Percentiles rank a stretch among this genome's conserved stretches.
These are phyloP conservation scores for Eunapius fragilis DNA, from an alignment of 37 sponge, comb jelly and placozoan species.

Conservation along the genomic window DNA sequence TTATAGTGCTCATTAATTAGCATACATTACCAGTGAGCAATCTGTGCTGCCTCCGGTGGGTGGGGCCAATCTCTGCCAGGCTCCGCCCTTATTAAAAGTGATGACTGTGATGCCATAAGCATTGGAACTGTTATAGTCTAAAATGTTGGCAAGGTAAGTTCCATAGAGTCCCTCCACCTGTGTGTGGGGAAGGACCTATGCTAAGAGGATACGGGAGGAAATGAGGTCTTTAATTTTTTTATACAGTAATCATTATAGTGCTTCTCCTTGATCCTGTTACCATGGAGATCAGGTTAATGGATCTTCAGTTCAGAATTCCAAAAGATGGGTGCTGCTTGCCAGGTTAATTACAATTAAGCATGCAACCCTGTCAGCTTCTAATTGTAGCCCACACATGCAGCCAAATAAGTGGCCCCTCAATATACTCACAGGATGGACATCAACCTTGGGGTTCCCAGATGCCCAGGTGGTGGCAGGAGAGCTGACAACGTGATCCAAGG, in stretches of 20 bases:
- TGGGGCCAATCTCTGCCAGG: slow-evolving; percentile 66
- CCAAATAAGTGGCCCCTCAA: not conserved
- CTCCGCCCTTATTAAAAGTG: slow-evolving; percentile 85
- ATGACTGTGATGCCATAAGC: slow-evolving; percentile 50
- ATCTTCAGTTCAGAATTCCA: too few relatives aligned
- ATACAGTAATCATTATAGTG: too few relatives aligned
- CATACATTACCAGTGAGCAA: not conserved
- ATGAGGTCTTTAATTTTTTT: not conserved
- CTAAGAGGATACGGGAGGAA: not conserved
- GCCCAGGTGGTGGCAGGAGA: slow-evolving; percentile 52
- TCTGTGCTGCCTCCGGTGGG: slow-evolving; percentile 56
- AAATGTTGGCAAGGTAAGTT: slow-evolving; percentile 72
- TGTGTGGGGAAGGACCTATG: not conserved
- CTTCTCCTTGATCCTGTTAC: too few relatives aligned
- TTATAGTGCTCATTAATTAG: not conserved
- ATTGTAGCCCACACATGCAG: too few relatives aligned
- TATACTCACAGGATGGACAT: slow-evolving; percentile 54
- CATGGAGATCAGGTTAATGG: too few relatives aligned
- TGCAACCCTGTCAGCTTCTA: too few relatives aligned
- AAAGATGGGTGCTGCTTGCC: too few relatives aligned
- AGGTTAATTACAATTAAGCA: too few relatives aligned
- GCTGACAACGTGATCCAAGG: slow-evolving; percentile 56
- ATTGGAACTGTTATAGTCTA: not conserved
- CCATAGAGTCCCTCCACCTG: slow-evolving; percentile 82
- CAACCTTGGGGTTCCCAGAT: slow-evolving; percentile 49